Percentiles rank a stretch among this genome's conserved stretches.
phyloP scores from a whole-genome alignment of 2,113 vertebrate genomes.

The Phaethornis superciliosus region DNA sequence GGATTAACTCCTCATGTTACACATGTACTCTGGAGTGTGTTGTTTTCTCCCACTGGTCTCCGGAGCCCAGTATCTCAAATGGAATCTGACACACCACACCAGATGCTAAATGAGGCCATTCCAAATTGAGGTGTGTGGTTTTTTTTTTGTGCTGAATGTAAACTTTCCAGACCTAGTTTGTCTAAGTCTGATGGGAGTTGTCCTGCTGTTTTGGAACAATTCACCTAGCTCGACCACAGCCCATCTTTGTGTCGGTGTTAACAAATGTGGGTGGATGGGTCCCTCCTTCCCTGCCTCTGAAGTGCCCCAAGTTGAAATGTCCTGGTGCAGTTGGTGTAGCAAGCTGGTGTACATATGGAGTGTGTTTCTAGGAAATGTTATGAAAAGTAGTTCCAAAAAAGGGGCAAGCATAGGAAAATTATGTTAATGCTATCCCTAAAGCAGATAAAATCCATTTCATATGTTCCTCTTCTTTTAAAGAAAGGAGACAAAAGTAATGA shows the following conservation, averaged over 20 bases:
- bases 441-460: conserved; percentile 71
- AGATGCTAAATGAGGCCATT: conserved; percentile 51
- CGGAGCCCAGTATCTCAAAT: conserved; percentile 60
- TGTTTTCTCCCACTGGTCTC: conserved; percentile 56
- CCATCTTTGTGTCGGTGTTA: neutral
- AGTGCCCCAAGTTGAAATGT: neutral
- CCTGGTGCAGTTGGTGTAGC: conserved; percentile 17
- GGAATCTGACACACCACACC: conserved; percentile 56
- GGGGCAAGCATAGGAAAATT: conserved; percentile 70
- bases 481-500: conserved; percentile 49
- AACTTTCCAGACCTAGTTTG: conserved; percentile 33
- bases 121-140: conserved; percentile 54
- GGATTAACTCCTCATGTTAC: conserved; percentile 75
- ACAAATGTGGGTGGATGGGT: neutral
- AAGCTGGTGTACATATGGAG: conserved; percentile 50
- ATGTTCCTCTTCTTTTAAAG: conserved; percentile 58
- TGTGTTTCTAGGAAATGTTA: conserved; percentile 74
- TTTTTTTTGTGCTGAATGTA: conserved; percentile 4
- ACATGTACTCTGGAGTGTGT: conserved; percentile 53
- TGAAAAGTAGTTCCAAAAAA: conserved; percentile 66
- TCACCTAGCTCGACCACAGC: conserved; percentile 31
- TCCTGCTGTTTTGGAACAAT: conserved; percentile 41
- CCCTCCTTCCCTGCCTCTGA: neutral
- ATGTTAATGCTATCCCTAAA: conserved; percentile 73
- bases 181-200: conserved; percentile 19